phyloP scores from a whole-genome alignment of 2,888 invertebrate genomes.

The Pherbina coryleti region DNA sequence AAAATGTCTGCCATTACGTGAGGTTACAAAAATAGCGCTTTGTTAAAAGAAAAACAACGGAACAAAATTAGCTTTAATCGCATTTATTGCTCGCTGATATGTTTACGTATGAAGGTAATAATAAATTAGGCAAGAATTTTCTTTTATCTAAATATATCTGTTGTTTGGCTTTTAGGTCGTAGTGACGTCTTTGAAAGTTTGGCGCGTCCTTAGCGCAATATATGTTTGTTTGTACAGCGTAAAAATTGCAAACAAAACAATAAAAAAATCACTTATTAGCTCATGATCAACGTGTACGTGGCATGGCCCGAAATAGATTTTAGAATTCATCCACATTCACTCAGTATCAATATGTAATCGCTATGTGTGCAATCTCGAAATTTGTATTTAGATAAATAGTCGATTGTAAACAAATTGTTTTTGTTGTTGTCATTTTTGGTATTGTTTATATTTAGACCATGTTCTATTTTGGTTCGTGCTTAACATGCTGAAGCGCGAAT shows the following conservation, averaged over 20 bases:
- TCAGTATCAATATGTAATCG: neutral
- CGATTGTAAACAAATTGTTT: constrained; percentile 13
- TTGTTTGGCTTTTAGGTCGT: neutral
- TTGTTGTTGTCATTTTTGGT: neutral
- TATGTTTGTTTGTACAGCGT: neutral
- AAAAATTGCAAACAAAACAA: neutral
- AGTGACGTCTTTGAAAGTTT: constrained; percentile 14
- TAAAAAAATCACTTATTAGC: neutral
- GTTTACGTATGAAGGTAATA: neutral
- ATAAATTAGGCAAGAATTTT: neutral
- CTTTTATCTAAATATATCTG: neutral
- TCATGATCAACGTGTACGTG: neutral
- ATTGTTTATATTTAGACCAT: neutral
- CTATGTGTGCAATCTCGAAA: no score
- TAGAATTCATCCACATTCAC: neutral
- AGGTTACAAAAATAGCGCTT: constrained; percentile 11
- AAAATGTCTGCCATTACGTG: constrained; percentile 13
- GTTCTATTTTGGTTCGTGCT: neutral
- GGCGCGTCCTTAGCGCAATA: neutral
- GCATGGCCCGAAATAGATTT: constrained; percentile 12
- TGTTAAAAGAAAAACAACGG: no score
- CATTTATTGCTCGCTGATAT: neutral
- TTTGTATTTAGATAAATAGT: no score
- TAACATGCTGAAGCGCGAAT: neutral
- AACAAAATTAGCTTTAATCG: neutral